These are phyloP conservation scores for Pristis pectinata DNA, from an alignment of 2,797 vertebrate genomes.

Conservation along the genomic window DNA sequence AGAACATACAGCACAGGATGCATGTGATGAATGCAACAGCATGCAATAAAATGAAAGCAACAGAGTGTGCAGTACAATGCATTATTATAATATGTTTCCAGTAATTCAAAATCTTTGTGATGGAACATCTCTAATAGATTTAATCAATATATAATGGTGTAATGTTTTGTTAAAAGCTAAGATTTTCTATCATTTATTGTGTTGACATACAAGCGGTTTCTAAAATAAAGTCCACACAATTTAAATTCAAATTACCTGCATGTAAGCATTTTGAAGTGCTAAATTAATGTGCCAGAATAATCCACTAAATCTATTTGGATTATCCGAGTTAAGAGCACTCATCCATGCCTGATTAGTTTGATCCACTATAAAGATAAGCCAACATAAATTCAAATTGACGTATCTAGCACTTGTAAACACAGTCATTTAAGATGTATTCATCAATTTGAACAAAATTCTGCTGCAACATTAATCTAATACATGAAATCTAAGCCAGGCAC, in stretches of 20 bases:
- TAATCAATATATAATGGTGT: constrained; percentile 26
- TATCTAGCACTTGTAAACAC: constrained; percentile 35
- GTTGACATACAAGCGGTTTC: neutral
- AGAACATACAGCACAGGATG: neutral
- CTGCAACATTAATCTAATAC: neutral
- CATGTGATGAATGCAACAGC: neutral
- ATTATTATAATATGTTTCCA: neutral
- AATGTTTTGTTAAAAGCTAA: constrained; percentile 25
- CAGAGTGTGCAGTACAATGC: neutral
- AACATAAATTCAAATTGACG: constrained; percentile 33
- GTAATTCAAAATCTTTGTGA: neutral
- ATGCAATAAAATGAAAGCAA: neutral
- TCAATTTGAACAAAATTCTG: neutral
- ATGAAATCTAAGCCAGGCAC: neutral
- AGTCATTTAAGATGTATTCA: constrained; percentile 25
- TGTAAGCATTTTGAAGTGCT: constrained; percentile 35
- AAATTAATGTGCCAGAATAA: constrained; percentile 35
- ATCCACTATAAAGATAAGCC: constrained; percentile 30
- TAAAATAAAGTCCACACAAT: constrained; percentile 14
- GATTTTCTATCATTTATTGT: neutral
- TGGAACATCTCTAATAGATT: constrained; percentile 17
- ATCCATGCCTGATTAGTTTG: constrained; percentile 33
- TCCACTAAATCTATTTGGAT: constrained; percentile 37
- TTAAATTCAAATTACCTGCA: constrained; percentile 37
- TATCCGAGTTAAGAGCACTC: constrained; percentile 33